A percentile compares a stretch with the other conserved stretches of the same genome.
Evolutionary conservation across 2,888 invertebrate species (phyloP).

Genomic region (Plusia festucae): DNA sequence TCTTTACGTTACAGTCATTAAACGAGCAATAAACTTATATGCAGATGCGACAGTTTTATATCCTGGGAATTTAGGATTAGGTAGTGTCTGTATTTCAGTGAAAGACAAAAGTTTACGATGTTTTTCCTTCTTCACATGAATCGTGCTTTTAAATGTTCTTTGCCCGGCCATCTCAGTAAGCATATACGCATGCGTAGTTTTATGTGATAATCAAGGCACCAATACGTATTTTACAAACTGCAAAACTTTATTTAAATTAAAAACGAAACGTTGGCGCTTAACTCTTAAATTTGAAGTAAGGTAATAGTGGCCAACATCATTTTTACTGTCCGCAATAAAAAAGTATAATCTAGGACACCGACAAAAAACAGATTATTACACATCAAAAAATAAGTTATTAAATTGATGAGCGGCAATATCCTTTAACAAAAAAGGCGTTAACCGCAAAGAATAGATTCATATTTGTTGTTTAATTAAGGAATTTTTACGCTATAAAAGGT

Average conservation of each 20-base stretch:
- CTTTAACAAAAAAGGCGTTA: constrained; percentile 82
- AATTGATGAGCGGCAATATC: constrained; percentile 83
- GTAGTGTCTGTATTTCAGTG: constrained; percentile 10
- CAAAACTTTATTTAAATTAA: not conserved
- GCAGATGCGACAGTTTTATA: constrained; percentile 60
- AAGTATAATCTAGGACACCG: constrained; percentile 44
- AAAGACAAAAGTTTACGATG: not conserved
- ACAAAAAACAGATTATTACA: constrained; percentile 74
- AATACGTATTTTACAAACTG: not conserved
- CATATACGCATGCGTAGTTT: not conserved
- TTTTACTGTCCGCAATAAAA: constrained; percentile 51
- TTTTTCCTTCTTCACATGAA: not conserved
- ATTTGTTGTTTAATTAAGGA: constrained; percentile 85
- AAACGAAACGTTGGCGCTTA: not conserved
- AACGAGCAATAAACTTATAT: constrained; percentile 52
- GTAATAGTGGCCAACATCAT: constrained; percentile 38
- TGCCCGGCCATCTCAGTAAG: too few species aligned
- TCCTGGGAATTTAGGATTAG: constrained; percentile 41
- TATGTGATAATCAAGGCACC: not conserved
- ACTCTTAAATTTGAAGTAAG: constrained; percentile 28
- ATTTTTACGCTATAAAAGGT: constrained; percentile 83
- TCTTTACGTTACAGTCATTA: constrained; percentile 60
- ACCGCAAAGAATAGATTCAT: constrained; percentile 79
- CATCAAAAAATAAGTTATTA: constrained; percentile 79
- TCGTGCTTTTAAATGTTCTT: too few species aligned